A percentile compares a stretch with the other conserved stretches of the same genome.
phyloP scores from a whole-genome alignment of 1,140 invertebrate species.

The Brachystomella parvula region DNA sequence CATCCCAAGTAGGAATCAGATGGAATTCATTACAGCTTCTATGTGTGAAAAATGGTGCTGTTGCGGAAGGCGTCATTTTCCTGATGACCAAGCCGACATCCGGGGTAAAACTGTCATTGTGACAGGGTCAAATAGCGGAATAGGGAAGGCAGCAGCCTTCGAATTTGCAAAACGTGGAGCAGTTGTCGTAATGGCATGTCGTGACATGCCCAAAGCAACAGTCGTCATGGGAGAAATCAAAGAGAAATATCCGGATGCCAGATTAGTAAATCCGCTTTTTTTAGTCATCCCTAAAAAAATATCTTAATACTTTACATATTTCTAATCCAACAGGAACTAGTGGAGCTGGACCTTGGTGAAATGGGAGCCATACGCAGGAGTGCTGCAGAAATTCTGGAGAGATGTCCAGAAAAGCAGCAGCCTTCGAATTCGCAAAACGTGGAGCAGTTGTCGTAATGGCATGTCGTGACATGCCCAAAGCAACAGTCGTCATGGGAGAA shows the following conservation, averaged over 20 bases:
- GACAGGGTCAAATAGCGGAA: conserved; percentile 70
- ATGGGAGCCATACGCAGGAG: conserved; percentile 64
- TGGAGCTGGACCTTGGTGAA: conserved; percentile 61
- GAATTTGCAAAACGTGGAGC: conserved; percentile 49
- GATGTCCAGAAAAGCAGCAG: conserved; percentile 43
- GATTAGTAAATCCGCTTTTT: neutral
- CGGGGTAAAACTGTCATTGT: conserved; percentile 59
- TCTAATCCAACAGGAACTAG: conserved; percentile 41
- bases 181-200: conserved; percentile 64
- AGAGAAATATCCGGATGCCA: neutral
- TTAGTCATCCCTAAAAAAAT: too few species aligned
- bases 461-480: conserved; percentile 56
- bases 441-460: conserved; percentile 65
- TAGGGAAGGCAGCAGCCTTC: conserved; percentile 44
- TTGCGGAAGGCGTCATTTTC: too few species aligned
- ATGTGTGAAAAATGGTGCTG: too few species aligned
- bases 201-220: conserved; percentile 54
- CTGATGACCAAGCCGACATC: conserved; percentile 39
- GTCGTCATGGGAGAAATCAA: conserved; percentile 47
- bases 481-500: conserved; percentile 51
- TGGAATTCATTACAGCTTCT: too few species aligned
- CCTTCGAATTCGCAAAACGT: conserved; percentile 42
- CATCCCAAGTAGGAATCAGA: too few species aligned
- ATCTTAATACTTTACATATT: neutral
- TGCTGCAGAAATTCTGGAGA: conserved; percentile 53